Conservation (phyloP, 2,797 vertebrate genomes). For the Gastrophryne carolinensis region DNA sequence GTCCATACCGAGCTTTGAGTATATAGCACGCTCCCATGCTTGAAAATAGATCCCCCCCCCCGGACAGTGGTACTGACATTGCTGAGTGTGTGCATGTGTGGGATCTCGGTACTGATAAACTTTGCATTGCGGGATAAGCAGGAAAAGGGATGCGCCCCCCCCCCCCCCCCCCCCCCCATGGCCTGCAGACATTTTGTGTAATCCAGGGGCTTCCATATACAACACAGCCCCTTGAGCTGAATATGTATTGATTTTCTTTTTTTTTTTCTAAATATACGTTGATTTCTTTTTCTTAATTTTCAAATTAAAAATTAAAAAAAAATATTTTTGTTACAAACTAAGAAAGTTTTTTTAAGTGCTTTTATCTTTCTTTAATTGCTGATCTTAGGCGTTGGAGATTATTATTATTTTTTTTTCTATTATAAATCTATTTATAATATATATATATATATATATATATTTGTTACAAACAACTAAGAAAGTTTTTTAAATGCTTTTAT, state of each 20-base stretch:
- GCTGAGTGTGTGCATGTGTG: neutral
- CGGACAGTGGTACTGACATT: no score
- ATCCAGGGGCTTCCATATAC: neutral
- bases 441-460: no score
- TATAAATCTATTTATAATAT: no score
- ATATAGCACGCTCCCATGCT: no score
- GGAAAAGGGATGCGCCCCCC: neutral
- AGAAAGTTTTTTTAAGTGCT: neutral
- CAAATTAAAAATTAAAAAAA: conserved; percentile 38
- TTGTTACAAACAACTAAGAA: no score
- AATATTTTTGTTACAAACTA: conserved; percentile 52
- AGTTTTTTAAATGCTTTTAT: no score
- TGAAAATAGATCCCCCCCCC: no score
- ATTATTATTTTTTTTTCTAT: no score
- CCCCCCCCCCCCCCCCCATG: neutral
- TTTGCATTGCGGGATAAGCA: no score
- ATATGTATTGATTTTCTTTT: conserved; percentile 39
- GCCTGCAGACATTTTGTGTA: neutral
- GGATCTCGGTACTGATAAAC: no score
- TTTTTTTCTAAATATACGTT: conserved; percentile 41
- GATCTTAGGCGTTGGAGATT: neutral
- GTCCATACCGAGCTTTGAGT: no score
- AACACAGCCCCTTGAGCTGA: neutral
- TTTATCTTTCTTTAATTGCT: neutral
- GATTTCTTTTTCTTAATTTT: conserved; percentile 41